These are phyloP conservation scores for Tamias sibiricus DNA, from an alignment of 2,113 vertebrate species.

Conservation along the genomic window DNA sequence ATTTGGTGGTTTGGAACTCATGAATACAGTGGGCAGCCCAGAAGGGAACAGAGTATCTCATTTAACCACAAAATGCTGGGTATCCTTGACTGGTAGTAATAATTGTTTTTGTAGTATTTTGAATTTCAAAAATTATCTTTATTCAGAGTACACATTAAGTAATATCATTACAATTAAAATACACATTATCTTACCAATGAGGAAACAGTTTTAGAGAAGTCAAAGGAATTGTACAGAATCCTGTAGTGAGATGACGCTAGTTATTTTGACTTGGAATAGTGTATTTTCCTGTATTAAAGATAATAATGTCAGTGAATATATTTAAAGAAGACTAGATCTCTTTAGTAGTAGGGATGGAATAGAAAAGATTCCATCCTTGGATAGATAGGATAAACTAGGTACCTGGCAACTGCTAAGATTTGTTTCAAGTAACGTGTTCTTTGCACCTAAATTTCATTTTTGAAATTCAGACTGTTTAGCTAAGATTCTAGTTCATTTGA, in stretches of 20 bases:
- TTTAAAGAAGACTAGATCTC: neutral
- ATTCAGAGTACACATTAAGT: neutral
- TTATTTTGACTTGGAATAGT: neutral
- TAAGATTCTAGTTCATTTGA: conserved; percentile 12
- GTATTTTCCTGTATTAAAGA: neutral
- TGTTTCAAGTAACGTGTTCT: conserved; percentile 30
- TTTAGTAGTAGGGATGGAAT: neutral
- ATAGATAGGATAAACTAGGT: neutral
- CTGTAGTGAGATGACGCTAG: neutral
- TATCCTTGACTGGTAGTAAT: neutral
- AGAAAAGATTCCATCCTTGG: neutral
- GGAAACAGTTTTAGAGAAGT: neutral
- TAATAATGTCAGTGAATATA: neutral
- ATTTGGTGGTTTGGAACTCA: neutral
- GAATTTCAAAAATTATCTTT: neutral
- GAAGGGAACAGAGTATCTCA: neutral
- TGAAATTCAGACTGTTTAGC: conserved; percentile 14
- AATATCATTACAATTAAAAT: conserved; percentile 4
- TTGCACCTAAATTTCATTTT: conserved; percentile 29
- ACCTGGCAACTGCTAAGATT: neutral
- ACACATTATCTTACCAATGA: neutral
- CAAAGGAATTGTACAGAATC: neutral
- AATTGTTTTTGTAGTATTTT: conserved; percentile 18
- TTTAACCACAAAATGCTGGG: neutral
- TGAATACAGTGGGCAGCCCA: neutral